These are phyloP conservation scores for Acrossocheilus fasciatus DNA, from an alignment of 2,797 vertebrate genomes.

Conservation along the genomic window DNA sequence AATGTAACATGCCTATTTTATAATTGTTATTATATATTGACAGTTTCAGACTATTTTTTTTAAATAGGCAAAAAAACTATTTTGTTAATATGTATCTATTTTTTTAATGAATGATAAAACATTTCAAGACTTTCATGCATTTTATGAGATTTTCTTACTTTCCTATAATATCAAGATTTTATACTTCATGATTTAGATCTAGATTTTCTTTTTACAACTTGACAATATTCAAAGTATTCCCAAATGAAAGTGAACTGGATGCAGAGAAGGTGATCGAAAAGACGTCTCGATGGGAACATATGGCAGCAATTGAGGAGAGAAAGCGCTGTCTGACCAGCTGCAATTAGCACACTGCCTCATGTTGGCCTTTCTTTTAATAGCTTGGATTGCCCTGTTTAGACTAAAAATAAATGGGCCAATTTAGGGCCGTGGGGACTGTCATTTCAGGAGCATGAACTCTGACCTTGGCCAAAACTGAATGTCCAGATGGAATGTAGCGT, in stretches of 20 bases:
- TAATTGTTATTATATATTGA: neutral
- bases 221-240: neutral
- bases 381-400: constrained; percentile 82
- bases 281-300: constrained; percentile 78
- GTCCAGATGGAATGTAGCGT: constrained; percentile 29
- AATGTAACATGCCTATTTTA: neutral
- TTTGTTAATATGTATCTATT: neutral
- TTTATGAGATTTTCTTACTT: neutral
- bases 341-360: constrained; percentile 87
- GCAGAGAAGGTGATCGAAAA: constrained; percentile 60
- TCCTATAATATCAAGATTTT: neutral
- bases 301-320: constrained; percentile 83
- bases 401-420: constrained; percentile 88
- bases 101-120: too few relatives aligned
- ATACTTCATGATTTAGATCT: neutral
- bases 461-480: constrained; percentile 76
- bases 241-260: constrained; percentile 76
- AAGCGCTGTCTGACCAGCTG: constrained; percentile 81
- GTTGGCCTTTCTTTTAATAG: constrained; percentile 90
- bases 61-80: neutral
- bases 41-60: neutral
- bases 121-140: neutral
- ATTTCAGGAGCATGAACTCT: constrained; percentile 80
- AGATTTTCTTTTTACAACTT: neutral
- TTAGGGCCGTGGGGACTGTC: constrained; percentile 75